Conservation (phyloP, 23 tunicate species). For the Corella eumyota region DNA sequence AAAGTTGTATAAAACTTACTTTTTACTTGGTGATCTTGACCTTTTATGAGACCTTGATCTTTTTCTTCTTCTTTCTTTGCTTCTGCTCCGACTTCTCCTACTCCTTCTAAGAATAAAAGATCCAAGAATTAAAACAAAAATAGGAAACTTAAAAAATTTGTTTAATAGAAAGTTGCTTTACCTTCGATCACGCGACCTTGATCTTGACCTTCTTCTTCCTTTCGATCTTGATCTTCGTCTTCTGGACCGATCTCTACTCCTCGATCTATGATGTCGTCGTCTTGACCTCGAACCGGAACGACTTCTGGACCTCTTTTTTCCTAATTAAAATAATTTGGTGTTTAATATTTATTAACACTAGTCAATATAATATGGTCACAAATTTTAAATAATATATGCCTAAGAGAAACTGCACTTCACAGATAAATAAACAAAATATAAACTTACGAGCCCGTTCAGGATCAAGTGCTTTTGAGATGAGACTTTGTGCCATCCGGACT, state of each 20-base stretch:
- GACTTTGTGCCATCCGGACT: constrained; percentile 75
- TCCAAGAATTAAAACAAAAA: background rate
- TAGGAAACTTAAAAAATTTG: background rate
- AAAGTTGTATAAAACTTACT: constrained; percentile 49
- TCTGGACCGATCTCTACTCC: constrained; percentile 56
- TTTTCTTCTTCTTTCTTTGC: constrained; percentile 19
- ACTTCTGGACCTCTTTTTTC: constrained; percentile 33
- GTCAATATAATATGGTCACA: no score
- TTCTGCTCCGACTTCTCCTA: constrained; percentile 46
- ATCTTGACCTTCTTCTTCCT: constrained; percentile 48
- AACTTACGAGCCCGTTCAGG: background rate
- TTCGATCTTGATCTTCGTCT: constrained; percentile 56
- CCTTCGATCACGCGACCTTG: no score
- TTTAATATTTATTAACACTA: no score
- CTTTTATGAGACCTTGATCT: constrained; percentile 30
- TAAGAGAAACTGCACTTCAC: no score
- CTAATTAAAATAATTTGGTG: background rate
- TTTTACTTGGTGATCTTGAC: constrained; percentile 52
- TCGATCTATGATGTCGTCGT: constrained; percentile 55
- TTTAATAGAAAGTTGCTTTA: no score
- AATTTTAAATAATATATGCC: no score
- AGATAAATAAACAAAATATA: background rate
- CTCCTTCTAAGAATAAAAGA: constrained; percentile 9
- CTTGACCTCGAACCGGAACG: constrained; percentile 56
- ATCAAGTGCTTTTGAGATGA: constrained; percentile 76